These are phyloP conservation scores for Strigamia maritima DNA, from an alignment of 2,888 invertebrate genomes.

Conservation along the genomic window DNA sequence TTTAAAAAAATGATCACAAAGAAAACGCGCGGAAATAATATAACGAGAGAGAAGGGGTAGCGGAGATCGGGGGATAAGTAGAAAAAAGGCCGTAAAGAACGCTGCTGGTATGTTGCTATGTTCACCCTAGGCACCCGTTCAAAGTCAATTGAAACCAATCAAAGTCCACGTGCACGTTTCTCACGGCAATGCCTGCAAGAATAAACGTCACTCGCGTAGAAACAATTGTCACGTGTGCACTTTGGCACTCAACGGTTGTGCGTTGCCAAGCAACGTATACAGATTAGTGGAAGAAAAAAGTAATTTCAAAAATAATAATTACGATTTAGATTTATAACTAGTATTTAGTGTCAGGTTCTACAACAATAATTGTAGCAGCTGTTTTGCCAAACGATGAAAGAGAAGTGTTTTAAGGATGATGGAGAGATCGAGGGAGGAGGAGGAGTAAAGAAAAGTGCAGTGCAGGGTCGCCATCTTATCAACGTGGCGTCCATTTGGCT, in stretches of 20 bases:
- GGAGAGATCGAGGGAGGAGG: neutral
- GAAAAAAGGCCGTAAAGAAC: slow-evolving; percentile 23
- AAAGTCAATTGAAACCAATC: slow-evolving; percentile 34
- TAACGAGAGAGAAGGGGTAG: slow-evolving; percentile 19
- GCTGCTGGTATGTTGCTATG: slow-evolving; percentile 18
- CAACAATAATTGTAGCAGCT: slow-evolving; percentile 31
- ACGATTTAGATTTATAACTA: slow-evolving; percentile 19
- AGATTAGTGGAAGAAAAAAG: neutral
- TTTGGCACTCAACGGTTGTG: slow-evolving; percentile 3
- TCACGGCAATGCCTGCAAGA: slow-evolving; percentile 32
- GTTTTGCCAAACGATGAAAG: neutral
- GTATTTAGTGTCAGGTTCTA: slow-evolving; percentile 19
- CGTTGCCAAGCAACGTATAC: slow-evolving; percentile 16
- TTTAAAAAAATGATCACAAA: slow-evolving; percentile 12
- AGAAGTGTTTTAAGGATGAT: neutral
- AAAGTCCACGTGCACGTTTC: slow-evolving; percentile 34
- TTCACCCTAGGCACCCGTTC: slow-evolving; percentile 32
- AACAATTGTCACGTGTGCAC: slow-evolving; percentile 34
- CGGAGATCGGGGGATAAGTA: neutral
- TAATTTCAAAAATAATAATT: slow-evolving; percentile 23
- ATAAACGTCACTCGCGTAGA: slow-evolving; percentile 32
- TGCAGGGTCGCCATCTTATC: slow-evolving; percentile 28
- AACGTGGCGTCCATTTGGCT: slow-evolving; percentile 32
- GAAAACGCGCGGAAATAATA: slow-evolving; percentile 13
- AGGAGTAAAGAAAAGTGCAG: neutral